Evolutionary conservation across 2,113 vertebrate species (phyloP), one percentile per base, ranked within the genome.

Genomic region (Kryptolebias marmoratus): DNA sequence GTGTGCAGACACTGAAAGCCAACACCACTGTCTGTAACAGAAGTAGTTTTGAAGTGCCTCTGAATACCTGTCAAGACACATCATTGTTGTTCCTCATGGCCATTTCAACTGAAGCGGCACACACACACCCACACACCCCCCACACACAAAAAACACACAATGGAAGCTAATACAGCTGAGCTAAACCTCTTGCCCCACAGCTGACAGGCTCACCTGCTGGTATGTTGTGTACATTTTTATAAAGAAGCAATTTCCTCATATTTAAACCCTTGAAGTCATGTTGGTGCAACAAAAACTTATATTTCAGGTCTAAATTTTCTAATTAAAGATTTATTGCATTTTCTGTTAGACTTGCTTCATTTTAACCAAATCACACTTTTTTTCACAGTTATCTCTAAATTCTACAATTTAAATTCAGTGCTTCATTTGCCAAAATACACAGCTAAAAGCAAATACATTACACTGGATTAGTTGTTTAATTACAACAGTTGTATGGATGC

Each of bases 11-110:
- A 69, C 77, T 48, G 72, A 77, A 72, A 83, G 85, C 71, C 69
- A 83, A 71, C 53, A 18, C 47, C 64, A 50, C 82, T 83, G 57
- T 77, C 73, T 82, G 80, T 54, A 76, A 83, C 72, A 81, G 64
- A 75, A 66, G 64, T 45, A 61, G 48, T 71, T 70, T 75, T 63
- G 62, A 82, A 80, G 73, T 65, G 58, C 54, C 71, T 81, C 75
- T 83, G 82, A 87, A 90, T 79, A 88, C 64, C 82, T 84, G 88
- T 89, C 89, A 81, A 59, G 77, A 74, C 47, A 58, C 66, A 77
- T 88, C 81, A 82, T 57, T 77, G 81, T 77, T 80, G 71, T 80
- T 79, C 62, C 70, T 79, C 59, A 79, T 79, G 73, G 77, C 72
- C 82, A 88, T 87, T 91, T 81, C 72, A 84, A 79, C 80, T 84